Evolutionary conservation across 2,113 vertebrate genomes (phyloP), one percentile per base, ranked within the genome.

Genomic region (Myotis brandtii): DNA sequence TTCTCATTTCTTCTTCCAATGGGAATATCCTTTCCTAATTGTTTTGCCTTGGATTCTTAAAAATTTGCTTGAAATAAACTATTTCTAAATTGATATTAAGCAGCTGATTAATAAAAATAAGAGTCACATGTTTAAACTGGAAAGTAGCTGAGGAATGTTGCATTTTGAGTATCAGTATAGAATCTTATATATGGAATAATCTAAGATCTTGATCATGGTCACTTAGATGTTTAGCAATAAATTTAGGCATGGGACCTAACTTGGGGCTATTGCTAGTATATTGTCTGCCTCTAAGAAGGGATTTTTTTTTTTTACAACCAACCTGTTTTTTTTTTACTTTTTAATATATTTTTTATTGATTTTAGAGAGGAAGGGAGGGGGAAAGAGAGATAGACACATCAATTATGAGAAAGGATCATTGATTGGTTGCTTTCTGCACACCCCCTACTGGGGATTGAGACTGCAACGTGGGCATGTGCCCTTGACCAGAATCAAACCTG

Each of bases 1-100:
- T 93, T 95, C n/a, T 85, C 21, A 84, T 76, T 20, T 86, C 48
- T 50, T 92, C 46, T 48, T 85, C 54, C 80, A 86, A 72, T 11
- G 56, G 21, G 9, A 1, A 43, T 86, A 81, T 50, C 20, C 20
- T 81, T 86, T 75, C 54, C 66, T 75, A 59, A 73, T 30, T 25
- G 64, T 95, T 82, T 95, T 94, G n/a, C 16, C n/a, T 89, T 89
- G 66, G 46, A 40, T 91, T 95, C 27, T 82, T 82, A 10, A 95
- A 93, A 67, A 94, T 62, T 95, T 18, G 76, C 21, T 94, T 82
- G 59, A 54, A 84, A 67, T 9, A 82, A 56, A 67, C 27, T 52
- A 7, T 79, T 83, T 83, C 17, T 79, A 92, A 95, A 62, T 89
- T 59, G 0, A 67, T 82, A 83, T 89, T 82, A 92, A 66, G 7